Conservation (phyloP, 1,140 invertebrate genomes). For the Aphis gossypii region DNA sequence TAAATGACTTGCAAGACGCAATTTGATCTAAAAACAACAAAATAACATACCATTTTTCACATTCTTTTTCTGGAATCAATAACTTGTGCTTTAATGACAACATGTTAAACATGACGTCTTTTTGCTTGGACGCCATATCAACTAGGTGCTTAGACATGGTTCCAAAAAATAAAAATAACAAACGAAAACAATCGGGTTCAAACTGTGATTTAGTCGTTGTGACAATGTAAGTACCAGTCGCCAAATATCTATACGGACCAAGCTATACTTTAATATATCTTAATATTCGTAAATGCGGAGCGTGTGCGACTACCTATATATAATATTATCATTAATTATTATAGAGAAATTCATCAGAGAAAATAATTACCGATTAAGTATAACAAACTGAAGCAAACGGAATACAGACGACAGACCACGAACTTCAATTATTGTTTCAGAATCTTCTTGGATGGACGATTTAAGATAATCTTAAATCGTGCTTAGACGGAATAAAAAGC, state of each 20-base stretch:
- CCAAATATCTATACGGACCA: neutral
- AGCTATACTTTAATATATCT: neutral
- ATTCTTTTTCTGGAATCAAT: neutral
- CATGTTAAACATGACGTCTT: neutral
- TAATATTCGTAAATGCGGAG: neutral
- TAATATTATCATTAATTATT: neutral
- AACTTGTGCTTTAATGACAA: conserved; percentile 3
- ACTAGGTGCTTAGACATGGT: neutral
- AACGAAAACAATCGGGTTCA: neutral
- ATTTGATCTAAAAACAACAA: neutral
- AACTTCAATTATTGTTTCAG: no score
- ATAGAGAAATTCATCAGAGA: neutral
- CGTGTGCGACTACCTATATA: neutral
- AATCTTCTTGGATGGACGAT: no score
- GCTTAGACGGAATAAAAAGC: no score
- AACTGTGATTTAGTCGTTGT: neutral
- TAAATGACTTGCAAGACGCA: neutral
- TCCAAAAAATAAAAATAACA: neutral
- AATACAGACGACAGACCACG: neutral
- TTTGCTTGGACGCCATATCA: neutral
- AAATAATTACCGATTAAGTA: neutral
- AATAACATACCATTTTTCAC: neutral
- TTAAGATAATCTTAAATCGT: no score
- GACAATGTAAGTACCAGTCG: neutral
- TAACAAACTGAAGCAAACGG: neutral